A percentile compares a stretch with the other conserved stretches of the same genome.
Conservation (phyloP, 1,140 invertebrate species). For the Atta colombica region DNA sequence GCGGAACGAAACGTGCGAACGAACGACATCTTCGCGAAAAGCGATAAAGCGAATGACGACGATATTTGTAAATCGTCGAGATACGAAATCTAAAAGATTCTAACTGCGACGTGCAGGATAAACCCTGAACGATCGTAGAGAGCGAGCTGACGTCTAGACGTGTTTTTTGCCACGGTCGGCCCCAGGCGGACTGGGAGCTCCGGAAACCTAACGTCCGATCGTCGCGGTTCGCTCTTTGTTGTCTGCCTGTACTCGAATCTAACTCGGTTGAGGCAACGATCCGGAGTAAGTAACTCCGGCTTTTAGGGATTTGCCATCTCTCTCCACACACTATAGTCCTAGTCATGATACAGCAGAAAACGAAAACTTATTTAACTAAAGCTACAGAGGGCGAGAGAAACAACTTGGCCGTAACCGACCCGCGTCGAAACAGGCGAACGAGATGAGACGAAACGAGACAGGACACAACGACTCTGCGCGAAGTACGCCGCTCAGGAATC, state of each 20-base stretch:
- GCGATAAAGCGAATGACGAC: slow-evolving; percentile 13
- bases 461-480: neutral
- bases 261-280: slow-evolving; percentile 62
- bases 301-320: slow-evolving; percentile 27
- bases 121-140: slow-evolving; percentile 63
- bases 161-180: slow-evolving; percentile 70
- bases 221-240: slow-evolving; percentile 65
- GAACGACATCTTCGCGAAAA: neutral
- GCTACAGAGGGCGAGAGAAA: slow-evolving; percentile 19
- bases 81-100: slow-evolving; percentile 64
- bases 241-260: slow-evolving; percentile 63
- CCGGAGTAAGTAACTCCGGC: slow-evolving; percentile 22
- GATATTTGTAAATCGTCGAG: slow-evolving; percentile 63
- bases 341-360: neutral
- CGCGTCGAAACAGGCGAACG: neutral
- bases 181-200: slow-evolving; percentile 66
- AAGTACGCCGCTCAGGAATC: slow-evolving; percentile 25
- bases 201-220: slow-evolving; percentile 71
- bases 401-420: neutral
- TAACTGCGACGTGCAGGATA: slow-evolving; percentile 61
- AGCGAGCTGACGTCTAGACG: slow-evolving; percentile 74
- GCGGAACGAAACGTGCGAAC: slow-evolving; percentile 24
- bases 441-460: neutral
- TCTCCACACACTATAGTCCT: neutral
- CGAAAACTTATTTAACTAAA: slow-evolving; percentile 45